Evolutionary conservation across 1,140 invertebrate species (phyloP).

Genomic region (Nymphalis io): DNA sequence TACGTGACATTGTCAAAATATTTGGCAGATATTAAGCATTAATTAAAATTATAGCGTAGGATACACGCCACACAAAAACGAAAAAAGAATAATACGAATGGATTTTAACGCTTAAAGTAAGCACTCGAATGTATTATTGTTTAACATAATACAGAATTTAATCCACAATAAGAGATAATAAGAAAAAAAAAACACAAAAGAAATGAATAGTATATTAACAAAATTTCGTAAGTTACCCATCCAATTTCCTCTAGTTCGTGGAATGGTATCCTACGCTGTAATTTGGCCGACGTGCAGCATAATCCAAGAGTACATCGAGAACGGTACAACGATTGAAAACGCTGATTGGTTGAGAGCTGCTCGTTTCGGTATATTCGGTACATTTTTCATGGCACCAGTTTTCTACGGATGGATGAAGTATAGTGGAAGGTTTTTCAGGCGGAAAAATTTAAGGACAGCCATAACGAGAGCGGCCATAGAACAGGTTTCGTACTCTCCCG

Average conservation of each 20-base stretch:
- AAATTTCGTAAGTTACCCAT: constrained; percentile 20
- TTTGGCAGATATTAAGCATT: too few species aligned
- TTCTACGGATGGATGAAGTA: constrained; percentile 70
- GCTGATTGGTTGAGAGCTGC: constrained; percentile 54
- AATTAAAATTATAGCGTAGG: too few species aligned
- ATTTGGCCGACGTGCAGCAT: constrained; percentile 87
- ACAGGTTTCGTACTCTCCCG: constrained; percentile 89
- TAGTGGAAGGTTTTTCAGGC: constrained; percentile 54
- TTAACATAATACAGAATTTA: too few species aligned
- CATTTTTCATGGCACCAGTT: constrained; percentile 71
- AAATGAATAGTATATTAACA: constrained; percentile 24
- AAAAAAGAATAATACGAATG: too few species aligned
- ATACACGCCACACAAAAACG: too few species aligned
- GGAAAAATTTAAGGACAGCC: constrained; percentile 49
- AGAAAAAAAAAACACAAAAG: not conserved
- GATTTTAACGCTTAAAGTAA: too few species aligned
- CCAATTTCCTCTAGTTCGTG: constrained; percentile 75
- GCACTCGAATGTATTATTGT: too few species aligned
- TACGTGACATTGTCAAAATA: too few species aligned
- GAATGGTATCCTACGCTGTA: constrained; percentile 87
- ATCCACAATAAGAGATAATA: too few species aligned
- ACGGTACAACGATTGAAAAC: constrained; percentile 48
- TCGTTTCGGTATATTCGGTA: constrained; percentile 59
- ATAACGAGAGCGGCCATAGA: constrained; percentile 84
- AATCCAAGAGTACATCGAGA: constrained; percentile 82